Conservation (phyloP, 2,888 invertebrate genomes). For the Furcula furcula region DNA sequence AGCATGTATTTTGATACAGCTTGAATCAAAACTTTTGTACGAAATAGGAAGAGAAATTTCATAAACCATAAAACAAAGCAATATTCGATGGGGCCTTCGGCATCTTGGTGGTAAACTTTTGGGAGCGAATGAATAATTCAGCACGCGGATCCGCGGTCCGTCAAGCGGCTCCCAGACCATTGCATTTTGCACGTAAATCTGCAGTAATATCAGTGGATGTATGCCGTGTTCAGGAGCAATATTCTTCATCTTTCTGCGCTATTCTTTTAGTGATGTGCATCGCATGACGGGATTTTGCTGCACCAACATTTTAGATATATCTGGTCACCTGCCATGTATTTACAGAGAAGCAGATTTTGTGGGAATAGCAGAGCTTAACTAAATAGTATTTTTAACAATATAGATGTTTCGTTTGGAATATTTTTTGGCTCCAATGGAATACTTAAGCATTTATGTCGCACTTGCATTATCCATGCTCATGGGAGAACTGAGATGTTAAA, state of each 20-base stretch:
- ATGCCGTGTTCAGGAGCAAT: constrained; percentile 56
- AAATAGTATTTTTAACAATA: no score
- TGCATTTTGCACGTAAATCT: constrained; percentile 74
- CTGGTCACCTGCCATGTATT: constrained; percentile 12
- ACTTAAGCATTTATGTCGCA: no score
- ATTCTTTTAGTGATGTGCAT: constrained; percentile 38
- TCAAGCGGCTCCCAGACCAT: constrained; percentile 58
- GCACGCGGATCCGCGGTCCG: constrained; percentile 72
- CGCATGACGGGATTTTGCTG: constrained; percentile 32
- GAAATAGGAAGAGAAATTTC: constrained; percentile 49
- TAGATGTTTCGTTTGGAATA: no score
- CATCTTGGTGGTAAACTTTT: constrained; percentile 59
- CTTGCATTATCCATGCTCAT: no score
- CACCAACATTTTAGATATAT: constrained; percentile 11
- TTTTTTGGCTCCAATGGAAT: no score
- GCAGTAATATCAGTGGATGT: constrained; percentile 59
- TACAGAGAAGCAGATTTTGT: no score
- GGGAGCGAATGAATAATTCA: constrained; percentile 76
- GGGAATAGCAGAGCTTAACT: no score
- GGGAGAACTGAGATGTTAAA: no score
- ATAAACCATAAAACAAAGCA: constrained; percentile 71
- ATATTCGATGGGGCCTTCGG: constrained; percentile 55
- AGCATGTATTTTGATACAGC: constrained; percentile 12
- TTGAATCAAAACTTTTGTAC: constrained; percentile 30
- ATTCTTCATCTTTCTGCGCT: constrained; percentile 52